Evolutionary conservation across 2,797 vertebrate species (phyloP), one percentile per base, ranked within the genome.

Genomic region (Melanotaenia nigrans): DNA sequence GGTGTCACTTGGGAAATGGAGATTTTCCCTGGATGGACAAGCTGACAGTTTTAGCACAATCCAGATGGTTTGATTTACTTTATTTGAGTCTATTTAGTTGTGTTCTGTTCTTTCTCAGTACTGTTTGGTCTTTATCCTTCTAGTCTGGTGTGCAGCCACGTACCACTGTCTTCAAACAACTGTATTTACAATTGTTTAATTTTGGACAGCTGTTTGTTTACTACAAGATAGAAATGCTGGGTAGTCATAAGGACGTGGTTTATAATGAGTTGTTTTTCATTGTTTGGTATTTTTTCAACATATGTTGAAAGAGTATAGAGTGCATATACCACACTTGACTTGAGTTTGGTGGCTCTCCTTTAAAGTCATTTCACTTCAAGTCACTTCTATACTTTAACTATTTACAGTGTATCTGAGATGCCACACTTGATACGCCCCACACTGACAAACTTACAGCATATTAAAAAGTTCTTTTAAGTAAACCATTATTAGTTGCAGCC

Each of bases 21-120:
- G 73, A 67, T 71, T 64, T 68, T 61, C 53, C 55, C 53, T 20
- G 20, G 53, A 25, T 24, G 24, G 16, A 56, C 25, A 59, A 20
- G 22, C 60, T 62, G 63, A 68, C 68, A 49, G 64, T 18, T 79
- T 40, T 25, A 82, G 70, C 45, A 71, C 61, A 71, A 75, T 84
- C 70, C 81, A 80, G 71, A 81, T 72, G 78, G 47, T 42, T 63
- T 59, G 36, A 76, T 12, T 78, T 7, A 61, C 7, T 61, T 47
- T 71, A 7, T 49, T 22, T 22, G 8, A 45, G 45, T 47, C 18
- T n/a, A 5, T 38, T 2, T 28, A 11, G 13, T 11, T 69, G 16
- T 66, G 60, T 65, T 42, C 0, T 56, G 28, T 10, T 62, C 18
- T 38, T 63, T 74, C 5, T 74, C 25, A 51, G 28, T 5, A 0